These are phyloP conservation scores for Batillaria attramentaria DNA, from an alignment of 1,140 invertebrate species.

Conservation along the genomic window DNA sequence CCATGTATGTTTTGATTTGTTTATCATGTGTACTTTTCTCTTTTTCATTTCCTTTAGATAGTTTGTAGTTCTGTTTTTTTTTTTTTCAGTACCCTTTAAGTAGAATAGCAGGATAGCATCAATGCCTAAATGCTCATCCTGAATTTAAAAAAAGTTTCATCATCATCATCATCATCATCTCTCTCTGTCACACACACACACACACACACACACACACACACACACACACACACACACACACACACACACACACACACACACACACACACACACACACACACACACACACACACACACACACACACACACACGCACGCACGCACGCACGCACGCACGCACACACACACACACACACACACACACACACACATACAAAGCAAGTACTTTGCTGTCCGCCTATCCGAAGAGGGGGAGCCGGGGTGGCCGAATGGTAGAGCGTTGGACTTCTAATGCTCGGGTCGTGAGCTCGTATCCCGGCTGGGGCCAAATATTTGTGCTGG, in stretches of 20 bases:
- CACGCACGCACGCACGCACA: neutral
- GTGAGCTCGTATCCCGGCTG: too few species aligned
- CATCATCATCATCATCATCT: too few species aligned
- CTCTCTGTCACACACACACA: too few species aligned
- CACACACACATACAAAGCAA: slow-evolving; percentile 1
- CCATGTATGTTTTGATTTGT: too few species aligned
- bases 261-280: neutral
- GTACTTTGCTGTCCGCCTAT: neutral
- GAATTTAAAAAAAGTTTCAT: too few species aligned
- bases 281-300: neutral
- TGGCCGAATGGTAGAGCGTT: too few species aligned
- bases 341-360: slow-evolving; percentile 2
- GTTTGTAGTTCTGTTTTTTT: neutral
- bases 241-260: neutral
- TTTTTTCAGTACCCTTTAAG: neutral
- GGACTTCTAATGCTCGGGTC: too few species aligned
- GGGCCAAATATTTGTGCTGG: too few species aligned
- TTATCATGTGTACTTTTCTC: too few species aligned
- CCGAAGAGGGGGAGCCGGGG: too few species aligned
- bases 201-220: neutral
- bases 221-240: neutral
- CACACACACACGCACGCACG: neutral
- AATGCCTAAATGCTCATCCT: too few species aligned
- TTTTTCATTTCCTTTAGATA: neutral
- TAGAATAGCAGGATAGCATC: too few species aligned